Evolutionary conservation across 2,888 invertebrate genomes (phyloP), one percentile per base, ranked within the genome.

Genomic region (Philhelius pedissequus): DNA sequence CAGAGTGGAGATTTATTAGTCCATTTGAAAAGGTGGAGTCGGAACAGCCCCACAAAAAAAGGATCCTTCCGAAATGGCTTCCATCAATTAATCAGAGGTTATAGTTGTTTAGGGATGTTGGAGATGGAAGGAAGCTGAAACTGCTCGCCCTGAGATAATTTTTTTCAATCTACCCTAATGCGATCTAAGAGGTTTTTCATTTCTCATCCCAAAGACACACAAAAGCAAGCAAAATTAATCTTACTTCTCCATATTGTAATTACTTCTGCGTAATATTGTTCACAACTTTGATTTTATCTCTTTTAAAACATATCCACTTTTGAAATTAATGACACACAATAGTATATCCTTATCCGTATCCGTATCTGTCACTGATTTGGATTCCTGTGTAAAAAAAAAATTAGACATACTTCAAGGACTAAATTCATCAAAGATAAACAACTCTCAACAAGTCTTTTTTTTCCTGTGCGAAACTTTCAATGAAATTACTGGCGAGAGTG

Each of bases 1-100:
- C 73, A 48, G 32, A 43, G 35, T n/a, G 73, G 38, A 73, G 54
- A 82, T 82, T 82, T 82, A 82, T 82, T 82, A 73, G 73, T 73
- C 60, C 68, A 78, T 73, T 62, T 62, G 18, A n/a, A 9, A 54
- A 60, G 73, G 68, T 62, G 48, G 48, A 20, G n/a, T n/a, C 22
- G 60, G 15, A 43, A 40, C 3, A 22, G 60, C 18, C 15, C 13
- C 15, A 30, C 22, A 71, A 35, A 50, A 48, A 50, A 60, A 27
- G 20, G 52, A 60, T 18, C 50, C 45, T 27, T 25, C 66, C n/a
- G 20, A 75, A 75, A 56, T 56, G 45, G 45, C 15, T 56, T 27
- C 56, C 73, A 81, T 82, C 78, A 82, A 82, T 82, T 82, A 82
- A 82, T 82, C 82, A 82, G 35, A 76, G 64, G 58, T 43, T 38